phyloP scores from a whole-genome alignment of 2,888 invertebrate species.

The Trissolcus brochymenae region DNA sequence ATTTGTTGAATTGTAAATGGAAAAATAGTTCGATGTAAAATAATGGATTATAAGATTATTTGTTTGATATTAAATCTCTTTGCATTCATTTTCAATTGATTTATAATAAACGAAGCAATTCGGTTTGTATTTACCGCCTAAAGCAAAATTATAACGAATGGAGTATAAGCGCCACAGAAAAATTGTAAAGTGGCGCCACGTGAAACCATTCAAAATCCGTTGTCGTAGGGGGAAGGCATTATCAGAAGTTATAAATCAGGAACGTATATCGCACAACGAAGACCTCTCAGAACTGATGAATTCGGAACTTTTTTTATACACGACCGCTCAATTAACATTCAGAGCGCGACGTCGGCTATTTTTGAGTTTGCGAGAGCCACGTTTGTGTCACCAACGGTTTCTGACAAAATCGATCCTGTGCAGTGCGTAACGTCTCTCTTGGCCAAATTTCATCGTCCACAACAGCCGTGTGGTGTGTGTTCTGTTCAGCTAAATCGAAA shows the following conservation, averaged over 20 bases:
- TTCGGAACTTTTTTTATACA: conserved; percentile 12
- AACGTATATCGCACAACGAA: conserved; percentile 18
- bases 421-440: background rate
- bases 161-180: background rate
- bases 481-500: background rate
- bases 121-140: too few species aligned
- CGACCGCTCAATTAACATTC: conserved; percentile 26
- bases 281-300: conserved; percentile 15
- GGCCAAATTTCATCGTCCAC: background rate
- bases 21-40: too few species aligned
- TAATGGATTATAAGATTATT: too few species aligned
- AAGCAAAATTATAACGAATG: too few species aligned
- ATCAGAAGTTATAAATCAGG: conserved; percentile 8
- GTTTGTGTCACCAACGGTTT: conserved; percentile 9
- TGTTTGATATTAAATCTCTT: too few species aligned
- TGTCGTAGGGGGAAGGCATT: too few species aligned
- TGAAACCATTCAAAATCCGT: too few species aligned
- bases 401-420: conserved; percentile 19
- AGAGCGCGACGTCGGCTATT: conserved; percentile 11
- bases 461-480: background rate
- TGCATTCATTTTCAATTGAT: too few species aligned
- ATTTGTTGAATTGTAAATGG: too few species aligned
- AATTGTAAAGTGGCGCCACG: too few species aligned
- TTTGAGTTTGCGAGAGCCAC: conserved; percentile 12
- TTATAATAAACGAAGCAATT: too few species aligned